A percentile compares a stretch with the other conserved stretches of the same genome.
phyloP scores from a whole-genome alignment of 2,888 invertebrate genomes.

The Leptogaster cylindrica region DNA sequence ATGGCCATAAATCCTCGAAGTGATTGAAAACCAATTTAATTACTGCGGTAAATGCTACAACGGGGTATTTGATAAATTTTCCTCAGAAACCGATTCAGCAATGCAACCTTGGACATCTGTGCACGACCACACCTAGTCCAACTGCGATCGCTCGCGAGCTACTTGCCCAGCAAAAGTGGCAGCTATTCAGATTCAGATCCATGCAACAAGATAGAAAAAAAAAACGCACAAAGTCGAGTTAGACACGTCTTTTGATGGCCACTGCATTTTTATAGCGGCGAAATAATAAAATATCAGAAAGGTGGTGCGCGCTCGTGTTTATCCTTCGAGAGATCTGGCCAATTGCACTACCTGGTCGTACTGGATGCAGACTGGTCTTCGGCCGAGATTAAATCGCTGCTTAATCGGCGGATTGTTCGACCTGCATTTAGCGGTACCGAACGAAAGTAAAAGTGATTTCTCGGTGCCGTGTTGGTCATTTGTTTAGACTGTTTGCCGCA shows the following conservation, averaged over 20 bases:
- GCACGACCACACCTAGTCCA: constrained; percentile 35
- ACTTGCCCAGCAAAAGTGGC: constrained; percentile 20
- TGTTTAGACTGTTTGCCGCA: constrained; percentile 29
- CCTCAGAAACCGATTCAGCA: constrained; percentile 28
- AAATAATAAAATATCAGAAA: constrained; percentile 34
- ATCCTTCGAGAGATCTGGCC: constrained; percentile 31
- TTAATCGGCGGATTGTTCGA: constrained; percentile 23
- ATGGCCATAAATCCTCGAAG: background rate
- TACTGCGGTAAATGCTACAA: constrained; percentile 21
- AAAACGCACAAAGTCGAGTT: constrained; percentile 34
- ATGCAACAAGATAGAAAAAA: background rate
- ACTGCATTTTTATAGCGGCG: constrained; percentile 35
- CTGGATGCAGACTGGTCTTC: constrained; percentile 35
- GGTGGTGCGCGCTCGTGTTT: constrained; percentile 36
- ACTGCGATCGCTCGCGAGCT: constrained; percentile 26
- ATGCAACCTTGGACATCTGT: constrained; percentile 39
- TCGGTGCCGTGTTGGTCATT: constrained; percentile 30
- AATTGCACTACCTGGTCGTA: constrained; percentile 35
- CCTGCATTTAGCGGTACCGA: constrained; percentile 13
- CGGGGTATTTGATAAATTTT: constrained; percentile 32
- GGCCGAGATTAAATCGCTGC: constrained; percentile 20
- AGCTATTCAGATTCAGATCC: constrained; percentile 34
- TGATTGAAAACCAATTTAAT: constrained; percentile 32
- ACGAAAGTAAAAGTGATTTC: constrained; percentile 38
- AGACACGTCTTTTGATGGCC: constrained; percentile 39